Evolutionary conservation across 2,888 invertebrate species (phyloP), one percentile per base, ranked within the genome.

Genomic region (Sclerodermus sp.): DNA sequence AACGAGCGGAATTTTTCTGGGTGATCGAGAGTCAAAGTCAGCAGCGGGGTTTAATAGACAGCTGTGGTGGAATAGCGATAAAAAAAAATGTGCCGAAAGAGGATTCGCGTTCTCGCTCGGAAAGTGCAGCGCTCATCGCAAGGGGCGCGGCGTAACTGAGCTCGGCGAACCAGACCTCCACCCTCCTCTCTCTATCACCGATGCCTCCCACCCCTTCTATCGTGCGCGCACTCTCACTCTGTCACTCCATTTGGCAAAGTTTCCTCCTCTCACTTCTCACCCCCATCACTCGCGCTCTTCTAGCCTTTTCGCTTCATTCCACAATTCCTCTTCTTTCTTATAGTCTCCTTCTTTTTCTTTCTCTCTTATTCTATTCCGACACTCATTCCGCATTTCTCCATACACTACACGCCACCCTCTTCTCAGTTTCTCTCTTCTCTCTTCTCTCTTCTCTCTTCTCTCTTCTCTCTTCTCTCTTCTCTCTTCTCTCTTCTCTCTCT

Each of bases 111-210:
- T 53, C 62, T 59, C 66, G 51, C 60, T 61, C 60, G 51, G 42
- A 53, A 58, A 60, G 64, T 64, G 64, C 62, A 73, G 75, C 76
- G 75, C 76, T 66, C 70, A 65, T 76, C 71, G 71, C 72, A 71
- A 77, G 76, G 76, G 76, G 76, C 74, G 76, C 76, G 76, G 76
- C 76, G 76, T 71, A 70, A 77, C 76, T 77, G 76, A 73, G 62
- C 70, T 57, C 64, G 64, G 60, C 61, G 63, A 64, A 59, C 64
- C 67, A 64, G 66, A 64, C 67, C 66, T 60, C 64, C 23, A 55
- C 57, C 47, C 50, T 36, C 49, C 48, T 62, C 51, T 62, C 56
- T 63, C 53, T 32, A 37, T 23, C 23, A 23, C 23, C 3, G 23
- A 23, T 5, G 23, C 8, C 23, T 23, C 23, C 23, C 23, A 23